phyloP scores from a whole-genome alignment of 1,140 invertebrate genomes.

The Megalopta genalis region DNA sequence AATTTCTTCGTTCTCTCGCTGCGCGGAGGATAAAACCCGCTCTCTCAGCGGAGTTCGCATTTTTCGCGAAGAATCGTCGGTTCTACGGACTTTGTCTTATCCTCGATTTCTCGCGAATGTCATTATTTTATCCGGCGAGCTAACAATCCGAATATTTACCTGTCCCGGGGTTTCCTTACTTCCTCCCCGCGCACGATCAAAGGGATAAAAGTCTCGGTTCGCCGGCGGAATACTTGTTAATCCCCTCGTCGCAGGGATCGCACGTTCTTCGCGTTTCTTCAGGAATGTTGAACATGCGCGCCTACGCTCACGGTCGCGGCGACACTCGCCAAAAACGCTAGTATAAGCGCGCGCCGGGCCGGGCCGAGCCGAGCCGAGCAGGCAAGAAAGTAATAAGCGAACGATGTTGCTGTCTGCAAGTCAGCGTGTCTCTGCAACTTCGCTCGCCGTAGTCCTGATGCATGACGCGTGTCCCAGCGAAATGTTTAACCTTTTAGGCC shows the following conservation, averaged over 20 bases:
- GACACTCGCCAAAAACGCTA: slow-evolving; percentile 3
- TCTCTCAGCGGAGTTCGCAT: background rate
- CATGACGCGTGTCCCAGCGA: background rate
- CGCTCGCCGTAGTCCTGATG: background rate
- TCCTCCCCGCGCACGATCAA: background rate
- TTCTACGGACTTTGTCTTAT: background rate
- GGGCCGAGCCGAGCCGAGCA: no score
- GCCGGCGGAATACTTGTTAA: slow-evolving; percentile 28
- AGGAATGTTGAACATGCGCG: slow-evolving; percentile 43
- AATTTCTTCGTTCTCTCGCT: background rate
- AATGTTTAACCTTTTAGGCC: slow-evolving; percentile 6
- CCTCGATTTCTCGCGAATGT: background rate
- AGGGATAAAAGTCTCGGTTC: background rate
- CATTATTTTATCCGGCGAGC: background rate
- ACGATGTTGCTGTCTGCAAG: slow-evolving; percentile 4
- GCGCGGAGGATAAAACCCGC: background rate
- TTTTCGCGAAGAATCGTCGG: background rate
- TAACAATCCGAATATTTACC: background rate
- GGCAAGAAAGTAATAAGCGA: slow-evolving; percentile 37
- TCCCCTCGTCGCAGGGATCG: slow-evolving; percentile 6
- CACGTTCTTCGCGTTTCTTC: slow-evolving; percentile 26
- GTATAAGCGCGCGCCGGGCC: background rate
- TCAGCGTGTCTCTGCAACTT: background rate
- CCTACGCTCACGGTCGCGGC: slow-evolving; percentile 15
- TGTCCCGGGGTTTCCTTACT: background rate